These are phyloP conservation scores for Leptobrachium ailaonicum DNA, from an alignment of 2,113 vertebrate species.

Conservation along the genomic window DNA sequence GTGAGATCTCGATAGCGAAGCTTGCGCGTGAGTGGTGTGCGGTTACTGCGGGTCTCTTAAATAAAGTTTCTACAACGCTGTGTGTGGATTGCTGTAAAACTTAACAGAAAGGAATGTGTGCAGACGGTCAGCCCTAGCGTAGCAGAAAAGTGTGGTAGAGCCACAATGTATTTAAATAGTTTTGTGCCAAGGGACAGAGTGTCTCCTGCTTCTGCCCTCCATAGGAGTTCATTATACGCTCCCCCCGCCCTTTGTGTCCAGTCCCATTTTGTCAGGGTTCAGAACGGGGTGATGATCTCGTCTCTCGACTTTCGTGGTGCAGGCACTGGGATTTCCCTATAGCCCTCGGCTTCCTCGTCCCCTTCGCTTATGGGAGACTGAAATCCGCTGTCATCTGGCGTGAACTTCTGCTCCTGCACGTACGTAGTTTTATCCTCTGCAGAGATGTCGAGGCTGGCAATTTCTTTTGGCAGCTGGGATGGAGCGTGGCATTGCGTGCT, in stretches of 20 bases:
- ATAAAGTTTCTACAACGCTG: not conserved
- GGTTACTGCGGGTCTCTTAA: not conserved
- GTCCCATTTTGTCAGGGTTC: not conserved
- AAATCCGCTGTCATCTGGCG: slow-evolving; percentile 51
- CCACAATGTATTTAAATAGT: slow-evolving; percentile 44
- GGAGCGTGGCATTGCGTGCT: not conserved
- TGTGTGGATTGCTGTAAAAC: not conserved
- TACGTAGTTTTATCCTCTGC: slow-evolving; percentile 23
- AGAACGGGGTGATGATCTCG: slow-evolving; percentile 36
- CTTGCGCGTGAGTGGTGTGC: not conserved
- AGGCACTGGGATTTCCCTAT: slow-evolving; percentile 30
- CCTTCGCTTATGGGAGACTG: slow-evolving; percentile 54
- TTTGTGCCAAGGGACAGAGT: slow-evolving; percentile 15
- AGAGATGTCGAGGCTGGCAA: not conserved
- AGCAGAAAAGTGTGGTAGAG: slow-evolving; percentile 18
- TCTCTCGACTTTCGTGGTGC: slow-evolving; percentile 18
- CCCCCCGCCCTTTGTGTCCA: not conserved
- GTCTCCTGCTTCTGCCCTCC: slow-evolving; percentile 5
- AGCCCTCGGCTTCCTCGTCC: slow-evolving; percentile 43
- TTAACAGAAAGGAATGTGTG: not conserved
- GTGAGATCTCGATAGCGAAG: not conserved
- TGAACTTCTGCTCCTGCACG: slow-evolving; percentile 6
- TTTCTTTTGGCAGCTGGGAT: not conserved
- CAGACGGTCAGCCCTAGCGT: slow-evolving; percentile 9
- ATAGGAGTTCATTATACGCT: slow-evolving; percentile 19